Conservation (phyloP, 2,113 vertebrate genomes). For the Sus scrofa region DNA sequence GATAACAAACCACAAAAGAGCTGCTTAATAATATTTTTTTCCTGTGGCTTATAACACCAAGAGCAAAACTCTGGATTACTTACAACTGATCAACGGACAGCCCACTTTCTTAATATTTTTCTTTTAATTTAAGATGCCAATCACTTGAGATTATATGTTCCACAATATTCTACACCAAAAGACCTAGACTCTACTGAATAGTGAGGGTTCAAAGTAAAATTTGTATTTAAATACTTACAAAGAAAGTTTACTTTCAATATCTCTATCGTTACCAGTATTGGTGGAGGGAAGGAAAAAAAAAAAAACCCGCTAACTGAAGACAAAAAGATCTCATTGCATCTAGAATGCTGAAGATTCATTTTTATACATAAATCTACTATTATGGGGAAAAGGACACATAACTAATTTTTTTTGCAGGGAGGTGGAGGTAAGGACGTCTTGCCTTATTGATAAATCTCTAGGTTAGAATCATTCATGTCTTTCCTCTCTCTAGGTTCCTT, state of each 20-base stretch:
- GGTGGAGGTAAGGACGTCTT: neutral
- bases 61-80: neutral
- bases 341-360: neutral
- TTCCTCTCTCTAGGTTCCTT: neutral
- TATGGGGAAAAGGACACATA: neutral
- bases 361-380: neutral
- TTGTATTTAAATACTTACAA: conserved; percentile 58
- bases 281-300: neutral
- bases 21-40: neutral
- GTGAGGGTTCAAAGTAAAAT: conserved; percentile 61
- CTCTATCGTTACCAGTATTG: conserved; percentile 44
- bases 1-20: conserved; percentile 16
- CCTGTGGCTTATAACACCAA: neutral
- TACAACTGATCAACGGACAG: neutral
- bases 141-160: conserved; percentile 50
- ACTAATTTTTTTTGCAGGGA: neutral
- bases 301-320: neutral
- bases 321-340: neutral
- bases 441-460: neutral
- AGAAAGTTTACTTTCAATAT: conserved; percentile 61
- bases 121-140: conserved; percentile 57
- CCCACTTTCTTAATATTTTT: conserved; percentile 52
- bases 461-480: neutral
- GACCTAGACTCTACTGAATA: conserved; percentile 11
- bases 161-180: conserved; percentile 34